A percentile compares a stretch with the other conserved stretches of the same genome.
phyloP scores from a whole-genome alignment of 64 coral and sea anemone species.

The Platygyra sinensis region DNA sequence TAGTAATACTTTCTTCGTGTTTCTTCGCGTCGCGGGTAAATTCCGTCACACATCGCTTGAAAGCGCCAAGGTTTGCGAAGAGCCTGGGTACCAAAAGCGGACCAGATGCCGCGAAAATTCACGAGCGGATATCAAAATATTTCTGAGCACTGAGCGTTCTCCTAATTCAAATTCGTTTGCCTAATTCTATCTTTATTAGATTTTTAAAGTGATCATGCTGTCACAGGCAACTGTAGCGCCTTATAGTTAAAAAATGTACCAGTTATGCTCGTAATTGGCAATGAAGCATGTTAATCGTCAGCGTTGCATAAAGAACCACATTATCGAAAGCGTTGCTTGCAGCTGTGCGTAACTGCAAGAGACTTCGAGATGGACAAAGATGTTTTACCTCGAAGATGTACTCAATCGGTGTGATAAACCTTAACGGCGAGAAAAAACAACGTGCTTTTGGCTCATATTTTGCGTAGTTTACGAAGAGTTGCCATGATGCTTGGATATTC shows the following conservation, averaged over 20 bases:
- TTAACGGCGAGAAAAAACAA: background rate
- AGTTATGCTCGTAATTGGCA: background rate
- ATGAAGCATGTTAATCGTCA: slow-evolving; percentile 1
- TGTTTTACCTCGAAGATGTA: background rate
- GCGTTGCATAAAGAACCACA: background rate
- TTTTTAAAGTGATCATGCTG: slow-evolving; percentile 4
- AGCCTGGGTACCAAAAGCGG: background rate
- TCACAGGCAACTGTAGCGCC: background rate
- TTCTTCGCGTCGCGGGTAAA: too few relatives aligned
- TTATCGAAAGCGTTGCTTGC: too few relatives aligned
- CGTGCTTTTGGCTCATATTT: background rate
- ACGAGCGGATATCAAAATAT: background rate
- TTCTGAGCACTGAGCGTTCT: background rate
- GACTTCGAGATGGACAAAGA: background rate
- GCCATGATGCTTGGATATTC: background rate
- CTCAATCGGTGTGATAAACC: background rate
- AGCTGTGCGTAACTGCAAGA: background rate
- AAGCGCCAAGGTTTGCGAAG: background rate
- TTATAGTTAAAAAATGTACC: background rate
- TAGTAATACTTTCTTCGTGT: too few relatives aligned
- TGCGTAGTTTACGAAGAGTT: background rate
- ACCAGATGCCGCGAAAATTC: slow-evolving; percentile 2
- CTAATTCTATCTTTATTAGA: too few relatives aligned
- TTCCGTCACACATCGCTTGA: too few relatives aligned
- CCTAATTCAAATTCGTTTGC: too few relatives aligned